Evolutionary conservation across 1,140 invertebrate species (phyloP).

Genomic region (Drosophila kepulauana): DNA sequence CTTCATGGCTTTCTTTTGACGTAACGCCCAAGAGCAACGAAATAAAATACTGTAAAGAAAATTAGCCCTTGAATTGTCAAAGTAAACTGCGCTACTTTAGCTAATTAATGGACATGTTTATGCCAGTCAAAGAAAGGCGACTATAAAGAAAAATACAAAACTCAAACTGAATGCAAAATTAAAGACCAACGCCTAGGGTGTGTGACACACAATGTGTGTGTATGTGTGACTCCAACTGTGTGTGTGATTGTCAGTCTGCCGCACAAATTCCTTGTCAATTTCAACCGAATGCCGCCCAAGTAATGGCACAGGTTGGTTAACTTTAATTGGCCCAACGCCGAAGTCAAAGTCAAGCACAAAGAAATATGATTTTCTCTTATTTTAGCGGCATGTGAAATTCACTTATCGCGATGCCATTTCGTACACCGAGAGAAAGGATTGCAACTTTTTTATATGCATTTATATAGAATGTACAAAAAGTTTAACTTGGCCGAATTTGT

Average conservation of each 20-base stretch:
- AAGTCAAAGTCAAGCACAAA: conserved; percentile 20
- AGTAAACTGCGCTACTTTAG: conserved; percentile 60
- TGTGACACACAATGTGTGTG: not conserved
- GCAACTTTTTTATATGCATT: no score
- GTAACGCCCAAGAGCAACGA: conserved; percentile 1
- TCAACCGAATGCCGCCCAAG: conserved; percentile 49
- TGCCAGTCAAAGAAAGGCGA: conserved; percentile 21
- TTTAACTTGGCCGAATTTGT: no score
- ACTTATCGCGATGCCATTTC: conserved; percentile 60
- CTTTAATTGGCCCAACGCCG: conserved; percentile 65
- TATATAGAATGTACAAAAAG: no score
- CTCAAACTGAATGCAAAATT: not conserved
- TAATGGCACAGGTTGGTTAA: conserved; percentile 53
- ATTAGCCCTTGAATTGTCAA: conserved; percentile 49
- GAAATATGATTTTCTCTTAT: conserved; percentile 18
- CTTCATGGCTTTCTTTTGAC: not conserved
- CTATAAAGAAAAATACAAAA: conserved; percentile 6
- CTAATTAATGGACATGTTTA: conserved; percentile 66
- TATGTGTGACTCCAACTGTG: no score
- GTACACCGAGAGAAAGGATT: no score
- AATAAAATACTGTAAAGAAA: not conserved
- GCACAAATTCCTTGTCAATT: conserved; percentile 44
- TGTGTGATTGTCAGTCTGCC: not conserved
- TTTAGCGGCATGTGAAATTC: conserved; percentile 55
- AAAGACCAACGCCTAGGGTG: conserved; percentile 35